Base-by-base conservation (phyloP, 2,888 invertebrate genomes). In the Drosophila kokeensis region DNA sequence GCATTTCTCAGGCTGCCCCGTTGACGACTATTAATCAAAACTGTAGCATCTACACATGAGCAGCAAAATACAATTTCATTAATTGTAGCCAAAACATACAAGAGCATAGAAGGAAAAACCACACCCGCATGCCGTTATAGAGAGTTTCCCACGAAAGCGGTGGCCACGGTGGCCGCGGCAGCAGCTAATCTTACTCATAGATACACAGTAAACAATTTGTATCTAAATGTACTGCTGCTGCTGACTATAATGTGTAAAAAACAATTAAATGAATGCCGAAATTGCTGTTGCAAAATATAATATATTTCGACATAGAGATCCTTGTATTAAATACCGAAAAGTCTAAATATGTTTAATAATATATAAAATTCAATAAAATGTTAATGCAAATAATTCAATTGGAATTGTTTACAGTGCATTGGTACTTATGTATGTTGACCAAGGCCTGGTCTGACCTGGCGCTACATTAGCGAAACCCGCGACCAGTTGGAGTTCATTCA, bases 71-170 rank as follows among this genome's bases (percentile, higher is more conserved):
- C 88, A 86, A 85, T 90, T 90, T 90, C 88, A 90, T 88, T 90
- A 88, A 88, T 88, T 90, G 88, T 85, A 74, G 73, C 70, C 71
- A 86, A 86, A 85, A 75, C 77, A 78, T 48, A 83, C 68, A 69
- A 66, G 57, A 68, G 62, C 60, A 58, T 65, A 65, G 57, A 74
- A 79, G 73, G 75, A 79, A 88, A 86, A 89, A 80, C 89, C 89
- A 89, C 91, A 92, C 91, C 91, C 91, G 91, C 91, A 91, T 91
- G 91, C 83, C 91, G 81, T 81, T 87, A 82, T 69, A 80, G 80
- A 86, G 89, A 91, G 81, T 88, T 91, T 91, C 91, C 91, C 91
- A 91, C 91, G 91, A 82, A 73, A 54, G 64, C 69, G 50, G 63
- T 54, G 66, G 66, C 68, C 64, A 63, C 66, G 40, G 79, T 64